phyloP scores from a whole-genome alignment of 2,797 vertebrate genomes.

The Sebastes goodei region DNA sequence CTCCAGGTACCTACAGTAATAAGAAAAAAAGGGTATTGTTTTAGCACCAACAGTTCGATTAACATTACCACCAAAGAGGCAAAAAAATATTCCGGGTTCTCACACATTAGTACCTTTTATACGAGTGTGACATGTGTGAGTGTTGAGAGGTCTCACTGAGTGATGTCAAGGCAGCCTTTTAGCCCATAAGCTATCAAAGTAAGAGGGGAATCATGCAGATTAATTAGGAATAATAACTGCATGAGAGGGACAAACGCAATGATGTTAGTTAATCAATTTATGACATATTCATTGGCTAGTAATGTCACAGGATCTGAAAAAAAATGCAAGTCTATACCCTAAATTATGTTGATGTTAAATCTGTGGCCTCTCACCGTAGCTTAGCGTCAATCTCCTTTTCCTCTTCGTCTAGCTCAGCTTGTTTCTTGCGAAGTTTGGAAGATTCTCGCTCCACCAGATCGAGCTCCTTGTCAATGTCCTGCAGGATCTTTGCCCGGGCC shows the following conservation, averaged over 20 bases:
- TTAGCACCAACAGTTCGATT: neutral
- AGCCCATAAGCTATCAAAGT: constrained; percentile 78
- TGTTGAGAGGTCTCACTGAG: constrained; percentile 75
- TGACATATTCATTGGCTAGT: neutral
- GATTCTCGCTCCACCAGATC: constrained; percentile 98
- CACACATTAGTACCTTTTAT: constrained; percentile 80
- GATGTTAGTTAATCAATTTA: constrained; percentile 13
- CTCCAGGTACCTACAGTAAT: constrained; percentile 89
- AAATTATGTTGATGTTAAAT: neutral
- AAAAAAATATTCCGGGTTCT: constrained; percentile 51
- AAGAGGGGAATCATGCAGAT: constrained; percentile 74
- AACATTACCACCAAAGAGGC: constrained; percentile 25
- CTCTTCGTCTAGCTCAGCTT: constrained; percentile 98
- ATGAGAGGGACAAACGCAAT: constrained; percentile 47
- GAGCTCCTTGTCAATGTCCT: constrained; percentile 98
- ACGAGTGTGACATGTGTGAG: constrained; percentile 69
- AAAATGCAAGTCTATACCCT: neutral
- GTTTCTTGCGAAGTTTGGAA: constrained; percentile 98
- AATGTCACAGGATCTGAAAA: constrained; percentile 2
- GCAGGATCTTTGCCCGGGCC: constrained; percentile 98
- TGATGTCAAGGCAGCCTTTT: constrained; percentile 82
- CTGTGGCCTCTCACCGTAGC: constrained; percentile 76
- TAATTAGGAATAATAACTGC: constrained; percentile 55
- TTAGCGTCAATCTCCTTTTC: constrained; percentile 99
- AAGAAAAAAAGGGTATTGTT: neutral